phyloP scores from a whole-genome alignment of 2,113 vertebrate species.

The Pollachius pollachius region DNA sequence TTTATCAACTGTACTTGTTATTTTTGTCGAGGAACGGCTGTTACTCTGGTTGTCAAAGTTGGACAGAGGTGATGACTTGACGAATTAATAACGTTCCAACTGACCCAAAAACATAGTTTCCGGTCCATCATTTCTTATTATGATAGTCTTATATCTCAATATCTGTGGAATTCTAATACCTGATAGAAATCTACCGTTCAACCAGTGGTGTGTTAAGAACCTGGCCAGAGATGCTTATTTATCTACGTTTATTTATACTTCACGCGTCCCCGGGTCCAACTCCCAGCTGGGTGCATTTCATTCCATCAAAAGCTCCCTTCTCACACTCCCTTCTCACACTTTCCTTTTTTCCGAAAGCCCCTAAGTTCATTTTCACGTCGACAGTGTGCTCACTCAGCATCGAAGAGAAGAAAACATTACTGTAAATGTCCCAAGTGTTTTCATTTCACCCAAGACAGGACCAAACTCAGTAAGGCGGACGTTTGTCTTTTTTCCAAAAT shows the following conservation, averaged over 20 bases:
- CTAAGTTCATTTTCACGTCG: slow-evolving; percentile 59
- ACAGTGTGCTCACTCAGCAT: slow-evolving; percentile 40
- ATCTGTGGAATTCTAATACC: slow-evolving; percentile 63
- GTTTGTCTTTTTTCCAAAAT: slow-evolving; percentile 66
- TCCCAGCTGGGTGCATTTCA: slow-evolving; percentile 73
- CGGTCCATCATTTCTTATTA: slow-evolving; percentile 52
- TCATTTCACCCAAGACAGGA: slow-evolving; percentile 50
- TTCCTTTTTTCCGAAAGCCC: slow-evolving; percentile 29
- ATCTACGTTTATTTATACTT: slow-evolving; percentile 81
- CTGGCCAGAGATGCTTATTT: slow-evolving; percentile 68
- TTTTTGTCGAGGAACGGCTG: too few relatives aligned
- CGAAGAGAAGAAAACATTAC: slow-evolving; percentile 59
- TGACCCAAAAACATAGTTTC: slow-evolving; percentile 27
- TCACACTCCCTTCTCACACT: slow-evolving; percentile 30
- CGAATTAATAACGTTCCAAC: background rate
- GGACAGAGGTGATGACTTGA: background rate
- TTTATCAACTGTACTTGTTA: background rate
- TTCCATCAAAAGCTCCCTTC: slow-evolving; percentile 76
- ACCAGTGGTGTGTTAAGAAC: slow-evolving; percentile 62
- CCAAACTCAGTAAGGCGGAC: slow-evolving; percentile 52
- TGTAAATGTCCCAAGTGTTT: slow-evolving; percentile 62
- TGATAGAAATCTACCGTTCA: slow-evolving; percentile 67
- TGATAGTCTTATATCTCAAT: slow-evolving; percentile 52
- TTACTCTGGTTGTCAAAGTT: too few relatives aligned
- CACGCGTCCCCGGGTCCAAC: slow-evolving; percentile 65